Evolutionary conservation across 2,113 vertebrate species (phyloP).

Genomic region (Labeo rohita): DNA sequence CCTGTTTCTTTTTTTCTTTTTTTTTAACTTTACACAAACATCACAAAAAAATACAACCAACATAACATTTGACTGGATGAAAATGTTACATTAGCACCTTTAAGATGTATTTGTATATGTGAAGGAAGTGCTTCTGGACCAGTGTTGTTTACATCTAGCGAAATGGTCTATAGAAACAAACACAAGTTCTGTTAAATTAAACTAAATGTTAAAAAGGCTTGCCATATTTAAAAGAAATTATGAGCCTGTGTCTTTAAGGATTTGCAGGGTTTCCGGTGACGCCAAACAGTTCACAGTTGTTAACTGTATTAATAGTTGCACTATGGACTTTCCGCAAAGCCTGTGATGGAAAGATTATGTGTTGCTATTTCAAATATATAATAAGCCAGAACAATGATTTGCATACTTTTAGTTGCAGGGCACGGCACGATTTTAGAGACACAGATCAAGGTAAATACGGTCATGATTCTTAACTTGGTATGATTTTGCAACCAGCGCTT

Average conservation of each 20-base stretch:
- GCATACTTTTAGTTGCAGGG: constrained; percentile 80
- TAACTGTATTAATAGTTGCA: background rate
- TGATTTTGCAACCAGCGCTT: background rate
- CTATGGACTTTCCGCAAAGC: constrained; percentile 3
- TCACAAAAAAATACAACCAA: too few relatives aligned
- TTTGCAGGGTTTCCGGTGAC: constrained; percentile 4
- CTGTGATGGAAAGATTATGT: background rate
- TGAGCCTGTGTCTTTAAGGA: constrained; percentile 25
- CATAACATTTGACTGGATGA: too few relatives aligned
- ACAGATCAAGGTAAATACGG: constrained; percentile 76
- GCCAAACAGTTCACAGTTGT: background rate
- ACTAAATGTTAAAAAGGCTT: background rate
- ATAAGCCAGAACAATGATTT: constrained; percentile 70
- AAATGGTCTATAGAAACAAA: too few relatives aligned
- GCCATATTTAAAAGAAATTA: background rate
- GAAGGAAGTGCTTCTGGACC: too few relatives aligned
- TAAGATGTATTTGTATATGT: too few relatives aligned
- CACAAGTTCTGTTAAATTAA: too few relatives aligned
- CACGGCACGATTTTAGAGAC: constrained; percentile 79
- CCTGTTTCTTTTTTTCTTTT: too few relatives aligned
- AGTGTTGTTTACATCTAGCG: too few relatives aligned
- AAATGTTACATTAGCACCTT: too few relatives aligned
- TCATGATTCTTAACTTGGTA: background rate
- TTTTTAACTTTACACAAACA: too few relatives aligned
- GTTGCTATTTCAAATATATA: background rate